These are phyloP conservation scores for Terebella lapidaria DNA, from an alignment of 2,888 invertebrate genomes.

Conservation along the genomic window DNA sequence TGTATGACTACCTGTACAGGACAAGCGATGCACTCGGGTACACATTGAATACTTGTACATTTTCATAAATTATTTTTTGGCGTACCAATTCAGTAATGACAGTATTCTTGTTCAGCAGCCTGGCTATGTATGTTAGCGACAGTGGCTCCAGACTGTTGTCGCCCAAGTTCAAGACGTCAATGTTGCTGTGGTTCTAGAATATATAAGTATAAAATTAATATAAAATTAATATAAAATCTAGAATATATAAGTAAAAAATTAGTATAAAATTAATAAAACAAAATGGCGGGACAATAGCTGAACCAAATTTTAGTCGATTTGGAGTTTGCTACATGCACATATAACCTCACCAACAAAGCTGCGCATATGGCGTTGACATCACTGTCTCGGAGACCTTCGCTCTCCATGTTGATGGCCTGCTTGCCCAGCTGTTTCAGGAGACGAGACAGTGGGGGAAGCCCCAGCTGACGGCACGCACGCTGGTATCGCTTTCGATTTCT, in stretches of 20 bases:
- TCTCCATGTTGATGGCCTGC: neutral
- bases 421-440: slow-evolving; percentile 12
- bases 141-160: neutral
- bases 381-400: slow-evolving; percentile 2
- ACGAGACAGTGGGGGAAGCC: slow-evolving; percentile 5
- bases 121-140: neutral
- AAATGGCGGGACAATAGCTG: too few species aligned
- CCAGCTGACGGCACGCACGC: slow-evolving; percentile 2
- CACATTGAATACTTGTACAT: too few species aligned
- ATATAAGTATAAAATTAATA: neutral
- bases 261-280: too few species aligned
- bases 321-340: neutral
- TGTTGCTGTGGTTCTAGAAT: neutral
- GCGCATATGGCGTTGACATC: slow-evolving; percentile 11
- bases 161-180: neutral
- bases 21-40: too few species aligned
- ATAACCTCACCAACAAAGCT: slow-evolving; percentile 5
- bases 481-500: neutral
- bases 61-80: too few species aligned
- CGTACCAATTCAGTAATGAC: neutral
- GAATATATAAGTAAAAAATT: too few species aligned
- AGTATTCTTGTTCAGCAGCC: neutral
- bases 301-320: too few species aligned
- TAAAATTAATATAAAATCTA: neutral
- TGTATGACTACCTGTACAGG: too few species aligned